These are phyloP conservation scores for Fratercula arctica DNA, from an alignment of 2,797 vertebrate genomes.

Conservation along the genomic window DNA sequence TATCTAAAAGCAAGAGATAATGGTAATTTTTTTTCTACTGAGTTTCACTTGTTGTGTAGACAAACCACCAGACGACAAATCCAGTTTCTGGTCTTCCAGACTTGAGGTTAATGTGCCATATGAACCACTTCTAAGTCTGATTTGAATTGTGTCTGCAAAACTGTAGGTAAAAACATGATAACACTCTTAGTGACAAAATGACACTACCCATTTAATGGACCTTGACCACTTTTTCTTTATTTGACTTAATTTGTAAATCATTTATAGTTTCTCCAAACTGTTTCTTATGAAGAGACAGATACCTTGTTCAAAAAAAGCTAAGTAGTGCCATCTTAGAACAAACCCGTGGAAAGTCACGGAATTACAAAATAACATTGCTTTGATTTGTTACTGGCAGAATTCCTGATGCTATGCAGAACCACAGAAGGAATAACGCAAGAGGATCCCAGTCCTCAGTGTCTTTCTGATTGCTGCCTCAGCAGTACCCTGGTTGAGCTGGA, in stretches of 20 bases:
- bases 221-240: neutral
- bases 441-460: neutral
- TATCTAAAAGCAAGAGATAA: neutral
- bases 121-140: neutral
- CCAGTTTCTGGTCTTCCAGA: neutral
- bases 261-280: neutral
- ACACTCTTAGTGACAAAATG: neutral
- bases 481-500: neutral
- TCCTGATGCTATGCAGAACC: neutral
- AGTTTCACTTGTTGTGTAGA: neutral
- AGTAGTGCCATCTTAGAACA: neutral
- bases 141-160: neutral
- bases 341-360: neutral
- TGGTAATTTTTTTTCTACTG: neutral
- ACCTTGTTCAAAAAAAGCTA: rapidly evolving
- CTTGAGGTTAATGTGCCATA: neutral
- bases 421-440: neutral
- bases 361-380: neutral
- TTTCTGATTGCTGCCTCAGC: neutral
- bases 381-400: neutral
- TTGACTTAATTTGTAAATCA: neutral
- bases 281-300: neutral
- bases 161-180: neutral
- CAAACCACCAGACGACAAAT: neutral
- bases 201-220: neutral